Evolutionary conservation across 2,113 vertebrate genomes (phyloP).

Genomic region (Lasiurus cinereus): DNA sequence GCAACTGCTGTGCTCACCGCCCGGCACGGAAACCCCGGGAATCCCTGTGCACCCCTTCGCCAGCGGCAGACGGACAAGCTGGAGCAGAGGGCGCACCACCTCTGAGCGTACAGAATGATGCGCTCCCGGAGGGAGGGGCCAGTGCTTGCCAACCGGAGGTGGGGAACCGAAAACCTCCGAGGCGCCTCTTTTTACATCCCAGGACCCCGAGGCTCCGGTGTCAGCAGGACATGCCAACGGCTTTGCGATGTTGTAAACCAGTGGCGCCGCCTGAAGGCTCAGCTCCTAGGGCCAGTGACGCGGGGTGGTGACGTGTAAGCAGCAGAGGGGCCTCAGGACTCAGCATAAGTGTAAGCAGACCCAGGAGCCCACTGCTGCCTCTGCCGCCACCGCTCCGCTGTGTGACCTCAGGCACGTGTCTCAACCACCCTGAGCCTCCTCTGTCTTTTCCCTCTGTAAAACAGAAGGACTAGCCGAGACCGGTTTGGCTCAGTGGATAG

Average conservation of each 20-base stretch:
- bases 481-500: too few species aligned
- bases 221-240: not conserved
- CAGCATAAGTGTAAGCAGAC: too few species aligned
- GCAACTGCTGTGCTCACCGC: not conserved
- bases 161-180: not conserved
- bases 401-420: not conserved
- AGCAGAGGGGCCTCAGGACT: not conserved
- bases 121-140: not conserved
- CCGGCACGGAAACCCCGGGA: not conserved
- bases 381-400: not conserved
- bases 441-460: conserved; percentile 6
- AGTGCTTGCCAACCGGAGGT: rapidly evolving
- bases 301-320: not conserved
- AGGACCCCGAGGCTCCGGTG: not conserved
- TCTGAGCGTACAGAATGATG: not conserved
- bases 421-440: not conserved
- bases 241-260: not conserved
- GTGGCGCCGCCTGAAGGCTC: not conserved
- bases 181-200: not conserved
- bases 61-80: not conserved
- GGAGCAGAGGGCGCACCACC: not conserved
- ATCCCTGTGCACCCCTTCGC: not conserved
- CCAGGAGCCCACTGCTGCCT: not conserved
- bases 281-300: too few species aligned
- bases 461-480: too few species aligned